Evolutionary conservation across 2,888 invertebrate species (phyloP).

Genomic region (Sminthurides aquaticus): DNA sequence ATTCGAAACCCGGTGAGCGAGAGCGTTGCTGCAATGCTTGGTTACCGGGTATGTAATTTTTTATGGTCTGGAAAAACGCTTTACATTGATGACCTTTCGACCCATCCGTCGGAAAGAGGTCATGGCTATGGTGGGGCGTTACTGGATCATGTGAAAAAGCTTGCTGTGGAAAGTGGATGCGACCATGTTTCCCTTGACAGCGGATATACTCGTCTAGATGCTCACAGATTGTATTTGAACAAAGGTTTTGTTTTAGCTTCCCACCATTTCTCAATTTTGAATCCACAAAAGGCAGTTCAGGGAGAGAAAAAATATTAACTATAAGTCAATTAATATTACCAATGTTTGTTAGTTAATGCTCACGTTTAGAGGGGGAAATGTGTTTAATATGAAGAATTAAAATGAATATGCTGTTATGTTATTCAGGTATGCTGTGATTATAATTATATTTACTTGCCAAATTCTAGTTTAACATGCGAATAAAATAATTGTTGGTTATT

Average conservation of each 20-base stretch:
- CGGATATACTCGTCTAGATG: slow-evolving; percentile 27
- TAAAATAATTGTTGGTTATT: no score
- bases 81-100: slow-evolving; percentile 33
- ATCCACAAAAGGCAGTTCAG: no score
- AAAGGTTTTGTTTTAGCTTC: slow-evolving; percentile 26
- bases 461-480: no score
- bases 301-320: no score
- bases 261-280: slow-evolving; percentile 29
- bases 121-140: slow-evolving; percentile 31
- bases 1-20: slow-evolving; percentile 21
- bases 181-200: slow-evolving; percentile 29
- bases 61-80: slow-evolving; percentile 31
- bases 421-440: no score
- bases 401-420: no score
- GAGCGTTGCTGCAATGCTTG: slow-evolving; percentile 23
- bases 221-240: slow-evolving; percentile 36
- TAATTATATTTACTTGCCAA: no score
- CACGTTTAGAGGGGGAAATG: no score
- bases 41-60: slow-evolving; percentile 24
- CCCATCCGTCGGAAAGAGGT: slow-evolving; percentile 17
- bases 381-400: no score
- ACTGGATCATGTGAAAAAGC: slow-evolving; percentile 25
- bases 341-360: no score
- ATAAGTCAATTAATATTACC: no score
- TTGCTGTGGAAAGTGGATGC: slow-evolving; percentile 27